A percentile compares a stretch with the other conserved stretches of the same genome.
Evolutionary conservation across 2,888 invertebrate species (phyloP).

Genomic region (Andrena hattorfiana): DNA sequence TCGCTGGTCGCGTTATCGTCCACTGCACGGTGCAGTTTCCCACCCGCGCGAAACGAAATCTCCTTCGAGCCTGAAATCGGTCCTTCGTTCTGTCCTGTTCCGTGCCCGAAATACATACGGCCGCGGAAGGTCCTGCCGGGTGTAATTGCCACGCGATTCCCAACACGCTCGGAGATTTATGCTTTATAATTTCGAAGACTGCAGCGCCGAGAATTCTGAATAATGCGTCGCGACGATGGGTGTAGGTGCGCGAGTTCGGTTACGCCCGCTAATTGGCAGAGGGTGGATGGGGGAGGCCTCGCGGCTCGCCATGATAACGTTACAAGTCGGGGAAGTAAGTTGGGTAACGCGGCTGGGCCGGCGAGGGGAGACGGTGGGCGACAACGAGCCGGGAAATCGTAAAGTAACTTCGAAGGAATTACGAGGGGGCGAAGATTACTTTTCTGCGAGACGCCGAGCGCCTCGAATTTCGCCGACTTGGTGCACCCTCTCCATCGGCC

Average conservation of each 20-base stretch:
- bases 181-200: constrained; percentile 45
- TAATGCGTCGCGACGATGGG: constrained; percentile 40
- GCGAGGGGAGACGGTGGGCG: constrained; percentile 31
- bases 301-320: constrained; percentile 64
- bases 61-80: too few relatives aligned
- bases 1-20: neutral
- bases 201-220: constrained; percentile 32
- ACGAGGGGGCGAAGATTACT: constrained; percentile 64
- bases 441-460: constrained; percentile 25
- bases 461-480: constrained; percentile 45
- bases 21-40: neutral
- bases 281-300: constrained; percentile 8
- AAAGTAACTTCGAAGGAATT: constrained; percentile 68
- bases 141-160: constrained; percentile 42
- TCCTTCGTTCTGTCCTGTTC: too few relatives aligned
- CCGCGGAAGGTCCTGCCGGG: neutral
- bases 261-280: constrained; percentile 52
- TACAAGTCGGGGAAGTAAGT: constrained; percentile 69
- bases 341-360: constrained; percentile 41
- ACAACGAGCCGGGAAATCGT: constrained; percentile 67
- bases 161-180: constrained; percentile 40
- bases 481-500: constrained; percentile 4
- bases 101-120: too few relatives aligned
- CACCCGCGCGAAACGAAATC: too few relatives aligned
- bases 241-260: constrained; percentile 42